These are phyloP conservation scores for Drosophila macrospina DNA, from an alignment of 2,888 invertebrate species.

Conservation along the genomic window DNA sequence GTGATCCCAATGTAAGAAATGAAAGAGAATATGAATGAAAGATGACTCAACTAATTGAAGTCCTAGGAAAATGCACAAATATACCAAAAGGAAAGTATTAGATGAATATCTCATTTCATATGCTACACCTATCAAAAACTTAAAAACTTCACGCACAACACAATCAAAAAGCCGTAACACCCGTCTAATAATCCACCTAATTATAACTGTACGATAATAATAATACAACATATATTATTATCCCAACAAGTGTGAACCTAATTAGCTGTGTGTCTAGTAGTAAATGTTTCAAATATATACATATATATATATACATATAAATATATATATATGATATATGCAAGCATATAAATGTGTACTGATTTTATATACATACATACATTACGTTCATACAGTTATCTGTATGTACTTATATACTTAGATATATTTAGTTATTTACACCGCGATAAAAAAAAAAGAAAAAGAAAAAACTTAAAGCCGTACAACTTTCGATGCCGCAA, in stretches of 20 bases:
- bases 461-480: neutral
- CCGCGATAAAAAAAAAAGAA: conserved; percentile 23
- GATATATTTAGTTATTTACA: conserved; percentile 64
- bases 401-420: conserved; percentile 39
- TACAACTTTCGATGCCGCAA: conserved; percentile 45
- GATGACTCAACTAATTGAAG: conserved; percentile 19
- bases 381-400: conserved; percentile 24
- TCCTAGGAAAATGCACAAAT: conserved; percentile 38
- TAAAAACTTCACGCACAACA: conserved; percentile 54
- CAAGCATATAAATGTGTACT: conserved; percentile 72
- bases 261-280: conserved; percentile 61
- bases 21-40: conserved; percentile 2
- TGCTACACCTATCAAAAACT: neutral
- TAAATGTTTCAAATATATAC: conserved; percentile 36
- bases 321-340: conserved; percentile 49
- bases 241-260: conserved; percentile 47
- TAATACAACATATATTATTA: conserved; percentile 21
- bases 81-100: conserved; percentile 5
- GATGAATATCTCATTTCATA: conserved; percentile 26
- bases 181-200: conserved; percentile 60
- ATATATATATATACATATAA: conserved; percentile 27
- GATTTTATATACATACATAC: conserved; percentile 69
- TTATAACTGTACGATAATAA: conserved; percentile 46
- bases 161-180: conserved; percentile 57
- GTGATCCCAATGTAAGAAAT: conserved; percentile 59